Evolutionary conservation across 35 echinoderm and acorn worm genomes (phyloP).

Genomic region (Diadema setosum): DNA sequence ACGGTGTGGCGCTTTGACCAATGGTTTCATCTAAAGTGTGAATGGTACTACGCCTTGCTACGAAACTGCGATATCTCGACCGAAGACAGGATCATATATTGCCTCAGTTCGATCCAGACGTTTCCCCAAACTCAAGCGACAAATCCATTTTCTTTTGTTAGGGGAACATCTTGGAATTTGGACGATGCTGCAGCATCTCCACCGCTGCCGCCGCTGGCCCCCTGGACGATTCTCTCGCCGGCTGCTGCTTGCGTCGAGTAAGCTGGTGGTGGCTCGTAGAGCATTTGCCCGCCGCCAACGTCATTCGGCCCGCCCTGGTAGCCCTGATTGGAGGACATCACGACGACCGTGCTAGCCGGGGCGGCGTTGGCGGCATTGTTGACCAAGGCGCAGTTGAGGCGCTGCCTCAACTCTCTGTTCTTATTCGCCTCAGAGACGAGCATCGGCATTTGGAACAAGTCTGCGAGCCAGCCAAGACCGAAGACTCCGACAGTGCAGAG

Average conservation of each 20-base stretch:
- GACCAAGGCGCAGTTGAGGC: not conserved
- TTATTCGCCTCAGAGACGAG: slow-evolving; percentile 58
- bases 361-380: not conserved
- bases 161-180: no score
- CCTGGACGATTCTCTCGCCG: not conserved
- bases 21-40: no score
- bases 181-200: no score
- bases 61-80: no score
- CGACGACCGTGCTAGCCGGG: not conserved
- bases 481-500: slow-evolving; percentile 51
- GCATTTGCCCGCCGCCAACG: not conserved
- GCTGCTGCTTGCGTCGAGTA: not conserved
- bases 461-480: slow-evolving; percentile 59
- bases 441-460: slow-evolving; percentile 49
- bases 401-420: slow-evolving; percentile 10
- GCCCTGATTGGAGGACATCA: not conserved
- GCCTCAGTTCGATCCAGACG: no score
- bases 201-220: not conserved
- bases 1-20: no score
- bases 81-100: no score
- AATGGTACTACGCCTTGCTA: no score
- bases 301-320: not conserved
- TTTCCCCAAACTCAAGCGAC: no score
- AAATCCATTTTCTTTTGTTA: no score
- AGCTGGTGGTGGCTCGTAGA: not conserved